Evolutionary conservation across 2,888 invertebrate species (phyloP).

Genomic region (Phyto melanocephala): DNA sequence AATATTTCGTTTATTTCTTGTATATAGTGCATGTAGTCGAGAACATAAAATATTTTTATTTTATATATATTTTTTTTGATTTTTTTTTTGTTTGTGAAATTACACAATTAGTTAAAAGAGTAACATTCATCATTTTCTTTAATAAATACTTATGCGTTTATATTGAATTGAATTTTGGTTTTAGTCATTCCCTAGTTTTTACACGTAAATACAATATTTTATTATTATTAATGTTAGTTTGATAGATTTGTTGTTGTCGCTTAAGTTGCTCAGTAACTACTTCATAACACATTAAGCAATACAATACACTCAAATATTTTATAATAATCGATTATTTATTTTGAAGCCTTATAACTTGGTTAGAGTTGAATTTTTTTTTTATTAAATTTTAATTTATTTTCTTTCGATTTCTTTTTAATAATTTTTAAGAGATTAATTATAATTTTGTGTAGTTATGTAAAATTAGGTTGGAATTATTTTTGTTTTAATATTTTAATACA

Average conservation of each 20-base stretch:
- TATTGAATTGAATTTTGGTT: background rate
- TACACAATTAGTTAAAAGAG: constrained; percentile 20
- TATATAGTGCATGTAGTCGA: no score
- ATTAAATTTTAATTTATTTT: constrained; percentile 21
- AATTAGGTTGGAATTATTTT: constrained; percentile 14
- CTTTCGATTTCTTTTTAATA: constrained; percentile 19
- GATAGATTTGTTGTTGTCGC: background rate
- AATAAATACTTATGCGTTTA: no score
- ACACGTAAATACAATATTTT: background rate
- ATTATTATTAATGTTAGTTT: background rate
- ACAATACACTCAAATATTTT: constrained; percentile 45
- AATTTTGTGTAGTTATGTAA: background rate
- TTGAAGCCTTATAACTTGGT: constrained; percentile 49
- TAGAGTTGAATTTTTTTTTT: constrained; percentile 27
- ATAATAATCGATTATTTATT: constrained; percentile 58
- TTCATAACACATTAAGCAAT: constrained; percentile 55
- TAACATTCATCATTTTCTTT: constrained; percentile 51
- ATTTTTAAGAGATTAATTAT: constrained; percentile 32
- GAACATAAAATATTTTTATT: no score
- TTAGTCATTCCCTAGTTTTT: constrained; percentile 34
- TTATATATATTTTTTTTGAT: constrained; percentile 1
- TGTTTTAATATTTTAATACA: background rate
- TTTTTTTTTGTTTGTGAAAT: background rate
- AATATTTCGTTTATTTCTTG: constrained; percentile 21
- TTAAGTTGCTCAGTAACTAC: background rate